phyloP scores from a whole-genome alignment of 2,113 vertebrate species.

The Laterallus jamaicensis region DNA sequence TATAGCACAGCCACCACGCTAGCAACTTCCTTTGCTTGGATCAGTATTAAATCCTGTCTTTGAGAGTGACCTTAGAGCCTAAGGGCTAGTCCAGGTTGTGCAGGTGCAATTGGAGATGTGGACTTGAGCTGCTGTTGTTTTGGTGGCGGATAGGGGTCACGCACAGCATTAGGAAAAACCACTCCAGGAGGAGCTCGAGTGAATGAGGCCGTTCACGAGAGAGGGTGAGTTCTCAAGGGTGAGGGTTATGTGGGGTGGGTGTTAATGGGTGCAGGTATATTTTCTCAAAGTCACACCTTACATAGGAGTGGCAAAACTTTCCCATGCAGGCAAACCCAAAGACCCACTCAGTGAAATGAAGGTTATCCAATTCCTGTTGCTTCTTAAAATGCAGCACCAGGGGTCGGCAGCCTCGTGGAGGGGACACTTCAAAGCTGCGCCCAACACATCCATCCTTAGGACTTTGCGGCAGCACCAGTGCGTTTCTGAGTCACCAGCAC shows the following conservation, averaged over 20 bases:
- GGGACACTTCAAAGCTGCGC: not conserved
- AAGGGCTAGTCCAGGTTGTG: not conserved
- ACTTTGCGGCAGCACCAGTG: not conserved
- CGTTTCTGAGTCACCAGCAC: not conserved
- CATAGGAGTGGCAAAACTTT: not conserved
- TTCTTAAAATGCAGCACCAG: not conserved
- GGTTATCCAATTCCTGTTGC: not conserved
- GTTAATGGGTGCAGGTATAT: not conserved
- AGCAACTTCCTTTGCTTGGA: not conserved
- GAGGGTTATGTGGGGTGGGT: not conserved
- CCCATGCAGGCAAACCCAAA: not conserved
- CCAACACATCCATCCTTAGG: not conserved
- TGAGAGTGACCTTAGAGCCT: not conserved
- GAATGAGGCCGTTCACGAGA: rapidly evolving
- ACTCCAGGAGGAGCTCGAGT: not conserved
- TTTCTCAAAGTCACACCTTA: not conserved
- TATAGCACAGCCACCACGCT: not conserved
- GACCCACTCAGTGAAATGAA: not conserved
- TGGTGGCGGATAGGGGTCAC: rapidly evolving
- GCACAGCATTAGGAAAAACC: not conserved
- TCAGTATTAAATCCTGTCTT: not conserved
- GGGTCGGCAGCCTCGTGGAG: not conserved
- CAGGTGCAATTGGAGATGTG: not conserved
- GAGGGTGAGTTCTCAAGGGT: not conserved
- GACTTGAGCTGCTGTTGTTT: not conserved